These are phyloP conservation scores for Arge pagana DNA, from an alignment of 2,888 invertebrate genomes.

Conservation along the genomic window DNA sequence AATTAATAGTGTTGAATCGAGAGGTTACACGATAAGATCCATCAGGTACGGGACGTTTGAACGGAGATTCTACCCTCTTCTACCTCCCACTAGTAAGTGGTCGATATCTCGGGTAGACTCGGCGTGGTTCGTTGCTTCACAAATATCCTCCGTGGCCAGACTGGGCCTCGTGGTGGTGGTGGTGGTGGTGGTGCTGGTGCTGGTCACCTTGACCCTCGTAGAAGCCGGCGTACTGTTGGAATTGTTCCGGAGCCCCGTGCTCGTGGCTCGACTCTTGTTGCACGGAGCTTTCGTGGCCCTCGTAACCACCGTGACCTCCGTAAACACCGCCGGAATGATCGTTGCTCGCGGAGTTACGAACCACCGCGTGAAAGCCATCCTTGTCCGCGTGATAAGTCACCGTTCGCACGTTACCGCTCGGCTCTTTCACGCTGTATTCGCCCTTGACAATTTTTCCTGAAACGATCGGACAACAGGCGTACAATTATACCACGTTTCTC, in stretches of 20 bases:
- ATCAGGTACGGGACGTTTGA: no score
- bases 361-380: conserved; percentile 49
- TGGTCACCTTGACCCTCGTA: conserved; percentile 32
- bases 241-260: conserved; percentile 11
- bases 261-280: conserved; percentile 11
- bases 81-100: no score
- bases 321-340: conserved; percentile 36
- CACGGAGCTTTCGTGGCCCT: conserved; percentile 11
- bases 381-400: conserved; percentile 49
- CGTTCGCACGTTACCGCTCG: conserved; percentile 45
- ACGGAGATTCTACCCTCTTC: no score
- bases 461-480: not conserved
- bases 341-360: conserved; percentile 39
- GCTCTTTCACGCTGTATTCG: conserved; percentile 50
- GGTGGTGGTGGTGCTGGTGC: conserved; percentile 26
- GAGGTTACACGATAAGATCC: no score
- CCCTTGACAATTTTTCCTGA: conserved; percentile 44
- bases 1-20: no score
- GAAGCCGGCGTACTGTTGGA: no score
- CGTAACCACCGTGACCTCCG: conserved; percentile 26
- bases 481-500: no score
- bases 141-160: conserved; percentile 28
- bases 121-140: no score
- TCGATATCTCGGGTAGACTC: not conserved
- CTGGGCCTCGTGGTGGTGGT: conserved; percentile 22